phyloP scores from a whole-genome alignment of 2,113 vertebrate genomes.

The Podarcis muralis region DNA sequence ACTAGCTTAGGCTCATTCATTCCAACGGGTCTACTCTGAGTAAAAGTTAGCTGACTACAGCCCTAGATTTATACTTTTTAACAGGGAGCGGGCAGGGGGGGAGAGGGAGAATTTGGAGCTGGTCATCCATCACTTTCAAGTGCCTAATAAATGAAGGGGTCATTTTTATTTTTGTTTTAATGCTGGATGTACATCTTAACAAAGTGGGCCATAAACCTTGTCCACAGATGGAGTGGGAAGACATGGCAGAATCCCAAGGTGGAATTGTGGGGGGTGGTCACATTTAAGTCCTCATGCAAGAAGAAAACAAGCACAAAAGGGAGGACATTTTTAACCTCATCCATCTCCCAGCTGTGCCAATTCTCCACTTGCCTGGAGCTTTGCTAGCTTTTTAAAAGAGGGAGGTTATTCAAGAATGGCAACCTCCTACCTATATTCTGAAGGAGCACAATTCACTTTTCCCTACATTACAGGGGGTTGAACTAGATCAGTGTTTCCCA shows the following conservation, averaged over 20 bases:
- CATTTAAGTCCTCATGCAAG: background rate
- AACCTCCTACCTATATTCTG: no score
- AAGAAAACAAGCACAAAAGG: background rate
- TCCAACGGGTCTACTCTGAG: no score
- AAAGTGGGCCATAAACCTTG: background rate
- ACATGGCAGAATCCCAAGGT: background rate
- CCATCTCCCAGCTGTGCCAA: background rate
- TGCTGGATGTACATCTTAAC: no score
- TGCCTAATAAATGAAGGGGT: background rate
- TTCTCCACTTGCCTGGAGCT: background rate
- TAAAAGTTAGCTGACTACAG: no score
- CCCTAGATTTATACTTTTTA: background rate
- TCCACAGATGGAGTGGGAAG: background rate
- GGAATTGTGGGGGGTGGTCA: background rate
- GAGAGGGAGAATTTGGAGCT: background rate
- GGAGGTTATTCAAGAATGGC: background rate
- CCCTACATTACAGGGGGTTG: no score
- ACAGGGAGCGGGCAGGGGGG: background rate
- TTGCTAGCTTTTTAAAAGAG: background rate
- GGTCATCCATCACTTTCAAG: background rate
- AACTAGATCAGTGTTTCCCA: no score
- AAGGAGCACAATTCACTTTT: background rate
- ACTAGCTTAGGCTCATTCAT: background rate
- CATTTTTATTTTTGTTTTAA: background rate
- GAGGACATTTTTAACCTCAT: background rate